phyloP scores from a whole-genome alignment of 1,140 invertebrate species.

The Chrysopa pallens region DNA sequence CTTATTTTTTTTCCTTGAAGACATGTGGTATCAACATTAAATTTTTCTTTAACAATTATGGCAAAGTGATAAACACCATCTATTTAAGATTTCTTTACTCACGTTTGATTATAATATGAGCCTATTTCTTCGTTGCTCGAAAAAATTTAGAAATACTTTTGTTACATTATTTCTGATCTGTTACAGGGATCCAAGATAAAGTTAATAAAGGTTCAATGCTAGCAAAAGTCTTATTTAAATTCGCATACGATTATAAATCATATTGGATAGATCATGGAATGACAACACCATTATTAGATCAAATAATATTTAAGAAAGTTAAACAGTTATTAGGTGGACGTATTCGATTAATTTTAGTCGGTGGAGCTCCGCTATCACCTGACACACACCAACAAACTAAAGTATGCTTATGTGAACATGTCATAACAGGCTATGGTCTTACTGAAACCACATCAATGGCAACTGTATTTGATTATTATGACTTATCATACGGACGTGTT shows the following conservation, averaged over 20 bases:
- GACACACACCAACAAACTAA: conserved; percentile 93
- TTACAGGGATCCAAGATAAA: conserved; percentile 82
- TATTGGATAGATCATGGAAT: conserved; percentile 72
- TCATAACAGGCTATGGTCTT: conserved; percentile 91
- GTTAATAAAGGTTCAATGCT: conserved; percentile 59
- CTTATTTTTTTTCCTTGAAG: too few species aligned
- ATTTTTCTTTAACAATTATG: too few species aligned
- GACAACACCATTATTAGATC: conserved; percentile 63
- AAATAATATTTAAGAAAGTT: conserved; percentile 60
- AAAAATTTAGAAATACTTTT: too few species aligned
- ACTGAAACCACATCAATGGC: conserved; percentile 93
- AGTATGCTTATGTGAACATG: conserved; percentile 75
- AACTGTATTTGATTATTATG: conserved; percentile 71
- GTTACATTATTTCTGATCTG: too few species aligned
- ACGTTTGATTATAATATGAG: too few species aligned
- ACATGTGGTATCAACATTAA: too few species aligned
- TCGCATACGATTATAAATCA: conserved; percentile 81
- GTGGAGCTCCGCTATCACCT: conserved; percentile 87
- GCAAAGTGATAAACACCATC: too few species aligned
- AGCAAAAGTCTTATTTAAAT: conserved; percentile 68
- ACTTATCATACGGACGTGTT: conserved; percentile 64
- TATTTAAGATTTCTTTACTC: too few species aligned
- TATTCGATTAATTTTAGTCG: conserved; percentile 70
- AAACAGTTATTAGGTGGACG: conserved; percentile 69
- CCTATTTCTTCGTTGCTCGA: too few species aligned